Evolutionary conservation across 2,113 vertebrate genomes (phyloP).

Genomic region (Plotosus lineatus): DNA sequence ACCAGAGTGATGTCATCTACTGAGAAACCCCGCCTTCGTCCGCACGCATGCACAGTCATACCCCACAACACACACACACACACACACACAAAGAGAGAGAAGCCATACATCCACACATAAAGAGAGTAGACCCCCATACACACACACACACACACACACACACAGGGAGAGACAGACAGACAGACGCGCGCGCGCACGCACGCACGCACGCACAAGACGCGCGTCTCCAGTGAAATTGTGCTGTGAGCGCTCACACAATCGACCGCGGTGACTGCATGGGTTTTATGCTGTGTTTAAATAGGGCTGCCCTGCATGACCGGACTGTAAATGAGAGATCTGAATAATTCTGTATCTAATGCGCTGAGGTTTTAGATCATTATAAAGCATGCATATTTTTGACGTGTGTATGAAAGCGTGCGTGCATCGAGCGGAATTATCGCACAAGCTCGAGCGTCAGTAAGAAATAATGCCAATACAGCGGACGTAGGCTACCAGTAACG

Average conservation of each 20-base stretch:
- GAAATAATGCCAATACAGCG: slow-evolving; percentile 62
- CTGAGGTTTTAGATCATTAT: background rate
- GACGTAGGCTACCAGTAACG: slow-evolving; percentile 64
- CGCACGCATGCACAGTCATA: slow-evolving; percentile 41
- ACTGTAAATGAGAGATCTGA: background rate
- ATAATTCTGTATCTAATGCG: background rate
- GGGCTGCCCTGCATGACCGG: background rate
- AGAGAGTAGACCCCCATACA: slow-evolving; percentile 42
- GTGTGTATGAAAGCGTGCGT: slow-evolving; percentile 49
- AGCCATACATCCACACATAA: background rate
- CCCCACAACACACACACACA: background rate
- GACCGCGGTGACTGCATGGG: slow-evolving; percentile 13
- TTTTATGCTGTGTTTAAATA: background rate
- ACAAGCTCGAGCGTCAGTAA: slow-evolving; percentile 56
- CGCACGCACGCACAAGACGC: slow-evolving; percentile 59
- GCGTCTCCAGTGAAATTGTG: slow-evolving; percentile 61
- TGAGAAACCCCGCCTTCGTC: slow-evolving; percentile 68
- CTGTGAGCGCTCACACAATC: slow-evolving; percentile 52
- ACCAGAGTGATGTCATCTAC: slow-evolving; percentile 75
- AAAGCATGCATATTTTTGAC: slow-evolving; percentile 56
- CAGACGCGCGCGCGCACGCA: slow-evolving; percentile 25
- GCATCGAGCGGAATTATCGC: slow-evolving; percentile 56
- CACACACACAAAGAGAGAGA: background rate
- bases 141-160: background rate
- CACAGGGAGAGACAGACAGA: no score